These are phyloP conservation scores for Papilio demoleus DNA, from an alignment of 2,888 invertebrate genomes.

Conservation along the genomic window DNA sequence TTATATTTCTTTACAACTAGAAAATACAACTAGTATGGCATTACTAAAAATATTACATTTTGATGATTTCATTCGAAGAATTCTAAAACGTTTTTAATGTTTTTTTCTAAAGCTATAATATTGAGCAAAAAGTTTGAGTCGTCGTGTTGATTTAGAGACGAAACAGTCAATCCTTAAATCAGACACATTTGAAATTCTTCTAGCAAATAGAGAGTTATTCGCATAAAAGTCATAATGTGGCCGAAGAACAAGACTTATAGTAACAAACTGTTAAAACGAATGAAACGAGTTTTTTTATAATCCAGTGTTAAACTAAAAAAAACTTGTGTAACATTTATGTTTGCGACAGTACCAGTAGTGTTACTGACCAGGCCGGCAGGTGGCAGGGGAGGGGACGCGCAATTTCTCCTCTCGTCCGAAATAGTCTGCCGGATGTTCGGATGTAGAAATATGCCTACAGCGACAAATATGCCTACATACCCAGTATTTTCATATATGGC, in stretches of 20 bases:
- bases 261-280: too few relatives aligned
- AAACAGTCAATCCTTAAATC: too few relatives aligned
- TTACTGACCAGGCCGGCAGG: not conserved
- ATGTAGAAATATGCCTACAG: constrained; percentile 15
- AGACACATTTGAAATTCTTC: too few relatives aligned
- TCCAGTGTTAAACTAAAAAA: not conserved
- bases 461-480: constrained; percentile 7
- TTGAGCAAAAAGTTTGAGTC: too few relatives aligned
- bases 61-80: not conserved
- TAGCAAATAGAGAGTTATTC: too few relatives aligned
- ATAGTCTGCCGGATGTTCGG: constrained; percentile 29
- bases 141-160: too few relatives aligned
- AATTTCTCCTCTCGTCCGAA: constrained; percentile 37
- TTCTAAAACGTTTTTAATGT: too few relatives aligned
- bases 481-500: not conserved
- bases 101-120: too few relatives aligned
- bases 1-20: too few relatives aligned
- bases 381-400: not conserved
- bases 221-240: too few relatives aligned
- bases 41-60: not conserved
- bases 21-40: not conserved
- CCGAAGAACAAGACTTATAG: too few relatives aligned
- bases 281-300: too few relatives aligned
- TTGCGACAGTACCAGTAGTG: constrained; percentile 10
- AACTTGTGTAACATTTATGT: not conserved